Percentiles rank a stretch among this genome's conserved stretches.
phyloP scores from a whole-genome alignment of 1,140 invertebrate genomes.

The Sweltsa coloradensis region DNA sequence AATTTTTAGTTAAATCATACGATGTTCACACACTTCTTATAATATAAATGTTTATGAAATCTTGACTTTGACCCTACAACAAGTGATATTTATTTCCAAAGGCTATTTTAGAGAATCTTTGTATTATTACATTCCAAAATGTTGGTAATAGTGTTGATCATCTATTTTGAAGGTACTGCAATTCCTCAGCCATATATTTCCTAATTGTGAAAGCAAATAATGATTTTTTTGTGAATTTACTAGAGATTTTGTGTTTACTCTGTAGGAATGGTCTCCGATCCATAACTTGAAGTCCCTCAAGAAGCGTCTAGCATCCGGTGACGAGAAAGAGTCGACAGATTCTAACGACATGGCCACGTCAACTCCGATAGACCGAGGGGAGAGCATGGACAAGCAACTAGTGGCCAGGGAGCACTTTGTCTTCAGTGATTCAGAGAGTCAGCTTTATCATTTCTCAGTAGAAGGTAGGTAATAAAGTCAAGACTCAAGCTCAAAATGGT shows the following conservation, averaged over 20 bases:
- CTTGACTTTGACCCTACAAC: no score
- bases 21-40: no score
- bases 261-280: conserved; percentile 39
- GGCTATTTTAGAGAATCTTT: no score
- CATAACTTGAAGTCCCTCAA: conserved; percentile 32
- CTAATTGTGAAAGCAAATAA: no score
- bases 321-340: conserved; percentile 15
- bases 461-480: conserved; percentile 39
- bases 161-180: no score
- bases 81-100: no score
- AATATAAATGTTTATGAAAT: no score
- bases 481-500: no score
- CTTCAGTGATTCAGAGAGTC: conserved; percentile 42
- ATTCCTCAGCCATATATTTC: background rate
- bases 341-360: conserved; percentile 7
- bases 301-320: conserved; percentile 19
- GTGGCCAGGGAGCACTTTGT: conserved; percentile 43
- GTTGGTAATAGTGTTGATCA: no score
- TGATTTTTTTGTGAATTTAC: conserved; percentile 13
- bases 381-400: conserved; percentile 11
- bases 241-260: no score
- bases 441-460: conserved; percentile 47
- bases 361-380: conserved; percentile 6
- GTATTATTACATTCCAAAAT: no score
- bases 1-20: no score